Evolutionary conservation across 2,797 vertebrate species (phyloP).

Genomic region (Alectoris magna): DNA sequence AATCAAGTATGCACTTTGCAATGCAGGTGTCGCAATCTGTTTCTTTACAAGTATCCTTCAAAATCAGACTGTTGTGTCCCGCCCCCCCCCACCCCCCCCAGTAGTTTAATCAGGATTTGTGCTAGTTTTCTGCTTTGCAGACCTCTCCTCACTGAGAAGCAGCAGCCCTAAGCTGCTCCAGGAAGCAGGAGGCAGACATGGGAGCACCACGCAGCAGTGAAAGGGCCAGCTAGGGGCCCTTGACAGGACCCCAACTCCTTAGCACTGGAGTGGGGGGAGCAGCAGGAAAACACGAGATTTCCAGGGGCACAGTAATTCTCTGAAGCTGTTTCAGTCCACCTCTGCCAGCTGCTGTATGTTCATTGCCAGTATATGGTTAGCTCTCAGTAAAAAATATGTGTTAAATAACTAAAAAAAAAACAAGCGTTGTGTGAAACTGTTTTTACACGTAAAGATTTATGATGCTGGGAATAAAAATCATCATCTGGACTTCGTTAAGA

Average conservation of each 20-base stretch:
- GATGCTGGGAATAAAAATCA: conserved; percentile 40
- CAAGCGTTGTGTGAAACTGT: neutral
- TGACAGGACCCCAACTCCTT: neutral
- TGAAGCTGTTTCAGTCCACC: neutral
- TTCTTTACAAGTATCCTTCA: neutral
- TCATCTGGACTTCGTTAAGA: conserved; percentile 49
- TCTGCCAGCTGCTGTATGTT: neutral
- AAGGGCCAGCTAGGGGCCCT: neutral
- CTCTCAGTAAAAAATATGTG: neutral
- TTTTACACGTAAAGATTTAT: conserved; percentile 37
- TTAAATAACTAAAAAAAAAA: neutral
- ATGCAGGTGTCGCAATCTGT: neutral
- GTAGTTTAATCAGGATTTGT: neutral
- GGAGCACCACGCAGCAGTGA: neutral
- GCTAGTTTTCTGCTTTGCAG: conserved; percentile 11
- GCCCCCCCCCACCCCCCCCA: neutral
- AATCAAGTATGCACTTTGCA: neutral
- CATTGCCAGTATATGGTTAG: neutral
- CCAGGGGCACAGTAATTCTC: neutral
- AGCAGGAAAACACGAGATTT: neutral
- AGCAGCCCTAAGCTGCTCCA: conserved; percentile 6
- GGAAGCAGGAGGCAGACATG: conserved; percentile 39
- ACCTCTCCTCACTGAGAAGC: neutral
- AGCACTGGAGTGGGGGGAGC: neutral
- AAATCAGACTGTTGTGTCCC: neutral